Base-by-base conservation (phyloP, 2,113 vertebrate species). In the Aspiorhynchus laticeps region DNA sequence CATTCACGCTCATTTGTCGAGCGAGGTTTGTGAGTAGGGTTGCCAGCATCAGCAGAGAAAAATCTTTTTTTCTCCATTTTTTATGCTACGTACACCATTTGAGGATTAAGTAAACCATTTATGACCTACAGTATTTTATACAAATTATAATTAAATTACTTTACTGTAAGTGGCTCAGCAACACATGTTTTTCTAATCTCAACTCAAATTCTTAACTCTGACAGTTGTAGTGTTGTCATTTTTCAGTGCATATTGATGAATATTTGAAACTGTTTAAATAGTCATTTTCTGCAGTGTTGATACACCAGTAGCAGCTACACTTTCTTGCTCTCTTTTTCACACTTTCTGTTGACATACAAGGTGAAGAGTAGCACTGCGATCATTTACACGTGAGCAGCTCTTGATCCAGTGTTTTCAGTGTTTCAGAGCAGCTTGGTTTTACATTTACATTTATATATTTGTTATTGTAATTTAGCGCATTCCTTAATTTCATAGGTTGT, bases 1-100 rank as follows among this genome's bases (percentile, higher is more conserved):
- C 28, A 38, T 71, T 59, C 43, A 69, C 48, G 51, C 65, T 75
- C 33, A 80, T 84, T 67, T 38, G 53, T 79, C n/a, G n/a, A 41
- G 73, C 41, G 41, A 17, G 28, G 26, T 21, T 19, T 53, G 26
- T 53, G 48, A 53, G 46, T 21, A 21, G 48, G n/a, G 15, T 78
- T 51, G 48, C 28, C 28, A 53, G 43, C 26, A 53, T 51, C 75
- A 28, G 46, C 26, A 78, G 76, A 78, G 14, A n/a, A n/a, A n/a
- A n/a, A n/a, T n/a, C n/a, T n/a, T n/a, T n/a, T n/a, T n/a, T 26
- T 14, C 4, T 46, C 2, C 0, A 7, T 73, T 11, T 41, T n/a
- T 75, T 15, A 75, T 75, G 41, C 1, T 2, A 8, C 2, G 6
- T 75, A 26, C n/a, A 11, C 73, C 38, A 15, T 75, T 26, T 75